Evolutionary conservation across 2,888 invertebrate genomes (phyloP).

Genomic region (Acrobasis repandana): DNA sequence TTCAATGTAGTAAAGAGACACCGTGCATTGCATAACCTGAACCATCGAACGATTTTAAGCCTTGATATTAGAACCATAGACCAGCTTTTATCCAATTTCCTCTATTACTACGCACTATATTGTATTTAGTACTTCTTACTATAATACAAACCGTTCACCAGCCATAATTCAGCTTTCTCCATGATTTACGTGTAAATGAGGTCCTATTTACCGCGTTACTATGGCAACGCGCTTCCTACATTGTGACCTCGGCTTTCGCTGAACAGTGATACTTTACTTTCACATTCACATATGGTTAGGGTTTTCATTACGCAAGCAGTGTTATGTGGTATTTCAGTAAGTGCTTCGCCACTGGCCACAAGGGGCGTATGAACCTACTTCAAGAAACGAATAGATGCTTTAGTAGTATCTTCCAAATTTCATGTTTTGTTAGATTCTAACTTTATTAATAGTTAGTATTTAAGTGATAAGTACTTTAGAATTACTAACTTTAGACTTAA

Average conservation of each 20-base stretch:
- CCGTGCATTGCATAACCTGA: no score
- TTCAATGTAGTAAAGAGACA: no score
- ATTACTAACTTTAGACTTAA: no score
- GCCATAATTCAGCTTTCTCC: conserved; percentile 24
- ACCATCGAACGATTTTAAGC: not conserved
- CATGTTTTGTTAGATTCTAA: no score
- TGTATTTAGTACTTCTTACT: not conserved
- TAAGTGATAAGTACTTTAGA: no score
- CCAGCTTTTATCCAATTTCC: not conserved
- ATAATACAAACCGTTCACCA: conserved; percentile 2
- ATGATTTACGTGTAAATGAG: conserved; percentile 43
- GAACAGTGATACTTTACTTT: conserved; percentile 24
- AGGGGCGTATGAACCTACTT: no score
- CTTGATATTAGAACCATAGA: not conserved
- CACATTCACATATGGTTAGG: conserved; percentile 14
- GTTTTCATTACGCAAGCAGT: conserved; percentile 8
- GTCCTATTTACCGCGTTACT: conserved; percentile 35
- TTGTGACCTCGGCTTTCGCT: conserved; percentile 49
- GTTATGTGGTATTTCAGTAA: not conserved
- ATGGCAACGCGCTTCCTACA: conserved; percentile 48
- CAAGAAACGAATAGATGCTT: no score
- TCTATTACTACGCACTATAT: not conserved
- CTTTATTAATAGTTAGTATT: no score
- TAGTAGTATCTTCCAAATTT: no score
- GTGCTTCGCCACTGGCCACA: no score